A percentile compares a stretch with the other conserved stretches of the same genome.
These are phyloP conservation scores for Hippoglossus stenolepis DNA, from an alignment of 2,113 vertebrate species.

Conservation along the genomic window DNA sequence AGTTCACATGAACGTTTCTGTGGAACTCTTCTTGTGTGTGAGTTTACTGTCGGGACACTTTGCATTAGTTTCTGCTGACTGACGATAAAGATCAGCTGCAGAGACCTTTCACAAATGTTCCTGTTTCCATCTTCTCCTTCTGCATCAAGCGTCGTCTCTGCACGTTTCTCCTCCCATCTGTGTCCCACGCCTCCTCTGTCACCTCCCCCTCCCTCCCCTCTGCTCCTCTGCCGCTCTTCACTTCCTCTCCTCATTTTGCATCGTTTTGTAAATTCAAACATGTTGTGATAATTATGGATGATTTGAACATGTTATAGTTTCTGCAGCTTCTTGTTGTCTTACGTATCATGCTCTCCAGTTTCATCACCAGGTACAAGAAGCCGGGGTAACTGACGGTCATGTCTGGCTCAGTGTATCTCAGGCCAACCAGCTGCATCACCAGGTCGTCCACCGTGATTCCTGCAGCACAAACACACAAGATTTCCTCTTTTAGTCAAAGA, in stretches of 20 bases:
- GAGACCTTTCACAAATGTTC: neutral
- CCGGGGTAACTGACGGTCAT: constrained; percentile 82
- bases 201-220: neutral
- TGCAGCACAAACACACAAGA: constrained; percentile 43
- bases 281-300: neutral
- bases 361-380: constrained; percentile 82
- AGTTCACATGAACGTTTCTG: neutral
- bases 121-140: neutral
- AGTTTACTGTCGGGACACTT: too few relatives aligned
- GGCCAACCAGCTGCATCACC: constrained; percentile 80
- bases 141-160: neutral
- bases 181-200: constrained; percentile 20
- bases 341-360: constrained; percentile 84
- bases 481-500: too few relatives aligned
- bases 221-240: neutral
- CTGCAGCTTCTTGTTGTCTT: constrained; percentile 34
- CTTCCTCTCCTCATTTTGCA: neutral
- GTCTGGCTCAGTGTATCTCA: constrained; percentile 80
- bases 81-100: neutral
- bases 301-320: neutral
- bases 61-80: too few relatives aligned
- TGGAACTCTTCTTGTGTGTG: neutral
- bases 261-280: neutral
- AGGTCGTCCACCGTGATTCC: constrained; percentile 79
- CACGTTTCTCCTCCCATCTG: neutral